phyloP scores from a whole-genome alignment of 2,888 invertebrate genomes.

The Schizaphis graminum region DNA sequence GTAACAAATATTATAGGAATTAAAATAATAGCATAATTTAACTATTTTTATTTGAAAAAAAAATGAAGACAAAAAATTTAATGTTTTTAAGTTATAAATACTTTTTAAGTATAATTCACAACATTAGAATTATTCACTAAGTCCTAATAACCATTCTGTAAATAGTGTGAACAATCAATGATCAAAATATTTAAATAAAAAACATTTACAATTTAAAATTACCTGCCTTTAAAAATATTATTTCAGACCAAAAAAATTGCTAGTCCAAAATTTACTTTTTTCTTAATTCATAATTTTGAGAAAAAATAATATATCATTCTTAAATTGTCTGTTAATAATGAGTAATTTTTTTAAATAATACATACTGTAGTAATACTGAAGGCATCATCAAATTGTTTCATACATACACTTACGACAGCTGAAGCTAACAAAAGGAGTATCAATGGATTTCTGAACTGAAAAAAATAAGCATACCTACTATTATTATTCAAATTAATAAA shows the following conservation, averaged over 20 bases:
- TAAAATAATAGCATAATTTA: neutral
- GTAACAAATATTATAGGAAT: conserved; percentile 66
- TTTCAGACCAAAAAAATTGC: neutral
- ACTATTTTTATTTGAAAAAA: neutral
- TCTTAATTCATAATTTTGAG: neutral
- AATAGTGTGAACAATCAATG: neutral
- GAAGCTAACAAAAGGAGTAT: conserved; percentile 94
- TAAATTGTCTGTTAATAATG: neutral
- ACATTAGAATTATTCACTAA: no score
- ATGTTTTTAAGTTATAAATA: no score
- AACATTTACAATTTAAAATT: conserved; percentile 33
- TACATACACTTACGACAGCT: conserved; percentile 92
- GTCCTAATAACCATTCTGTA: neutral
- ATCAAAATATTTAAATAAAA: neutral
- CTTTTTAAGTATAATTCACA: no score
- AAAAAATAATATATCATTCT: no score
- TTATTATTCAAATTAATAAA: neutral
- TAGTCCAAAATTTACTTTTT: neutral
- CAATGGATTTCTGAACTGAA: conserved; percentile 95
- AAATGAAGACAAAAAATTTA: neutral
- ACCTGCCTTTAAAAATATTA: neutral
- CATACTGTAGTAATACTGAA: conserved; percentile 97
- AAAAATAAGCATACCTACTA: conserved; percentile 68
- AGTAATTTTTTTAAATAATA: conserved; percentile 70
- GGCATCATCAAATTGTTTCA: conserved; percentile 99